Conservation (phyloP, 2,888 invertebrate species). For the Lasioglossum villosulum region DNA sequence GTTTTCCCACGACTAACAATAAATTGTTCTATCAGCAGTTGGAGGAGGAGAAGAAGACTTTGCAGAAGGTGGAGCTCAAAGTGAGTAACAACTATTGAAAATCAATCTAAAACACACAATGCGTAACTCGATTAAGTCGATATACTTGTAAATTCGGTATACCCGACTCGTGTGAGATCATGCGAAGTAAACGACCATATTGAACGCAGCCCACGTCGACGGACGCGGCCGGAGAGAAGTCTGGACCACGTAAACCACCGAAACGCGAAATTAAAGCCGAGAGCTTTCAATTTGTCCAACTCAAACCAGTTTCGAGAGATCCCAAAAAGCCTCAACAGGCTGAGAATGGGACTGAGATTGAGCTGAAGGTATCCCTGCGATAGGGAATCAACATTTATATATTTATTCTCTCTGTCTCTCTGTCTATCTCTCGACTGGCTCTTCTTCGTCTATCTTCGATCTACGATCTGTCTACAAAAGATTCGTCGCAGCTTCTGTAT, state of each 20-base stretch:
- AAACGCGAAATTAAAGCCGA: constrained; percentile 85
- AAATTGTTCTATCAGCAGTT: constrained; percentile 48
- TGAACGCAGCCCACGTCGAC: constrained; percentile 78
- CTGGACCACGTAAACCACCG: constrained; percentile 84
- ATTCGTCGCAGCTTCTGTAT: background rate
- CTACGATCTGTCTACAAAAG: constrained; percentile 10
- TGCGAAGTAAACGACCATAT: constrained; percentile 56
- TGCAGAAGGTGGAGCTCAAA: constrained; percentile 84
- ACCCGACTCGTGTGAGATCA: background rate
- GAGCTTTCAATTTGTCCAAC: constrained; percentile 87
- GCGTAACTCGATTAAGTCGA: background rate
- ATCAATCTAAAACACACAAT: background rate
- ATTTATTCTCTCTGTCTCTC: constrained; percentile 40
- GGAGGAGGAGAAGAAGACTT: constrained; percentile 78
- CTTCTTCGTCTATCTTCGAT: constrained; percentile 25
- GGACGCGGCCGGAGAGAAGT: constrained; percentile 81
- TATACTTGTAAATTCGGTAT: background rate
- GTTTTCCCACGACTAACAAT: background rate
- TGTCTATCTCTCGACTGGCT: constrained; percentile 9
- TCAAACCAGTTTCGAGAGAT: constrained; percentile 86
- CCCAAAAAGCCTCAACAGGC: constrained; percentile 76
- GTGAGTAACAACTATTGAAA: constrained; percentile 67
- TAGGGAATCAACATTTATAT: constrained; percentile 52
- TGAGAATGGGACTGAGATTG: constrained; percentile 77
- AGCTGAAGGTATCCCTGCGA: constrained; percentile 81